These are phyloP conservation scores for Apamea monoglypha DNA, from an alignment of 2,888 invertebrate genomes.

Conservation along the genomic window DNA sequence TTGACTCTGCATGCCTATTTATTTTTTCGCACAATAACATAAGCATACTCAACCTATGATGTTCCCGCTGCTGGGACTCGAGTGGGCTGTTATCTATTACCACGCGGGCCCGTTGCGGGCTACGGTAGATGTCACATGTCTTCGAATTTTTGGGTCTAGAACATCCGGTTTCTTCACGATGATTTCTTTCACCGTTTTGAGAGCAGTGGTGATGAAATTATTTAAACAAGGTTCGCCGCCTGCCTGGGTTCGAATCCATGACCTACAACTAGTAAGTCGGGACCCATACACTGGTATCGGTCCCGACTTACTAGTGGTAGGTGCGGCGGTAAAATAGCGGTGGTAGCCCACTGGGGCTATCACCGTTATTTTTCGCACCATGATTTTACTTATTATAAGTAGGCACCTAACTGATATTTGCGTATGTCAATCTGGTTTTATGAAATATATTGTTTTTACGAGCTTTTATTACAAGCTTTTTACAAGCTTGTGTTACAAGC, in stretches of 20 bases:
- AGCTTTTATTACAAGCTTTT: too few species aligned
- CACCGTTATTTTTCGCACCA: background rate
- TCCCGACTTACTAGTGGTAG: too few species aligned
- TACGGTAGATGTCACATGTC: background rate
- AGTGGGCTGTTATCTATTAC: background rate
- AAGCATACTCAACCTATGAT: background rate
- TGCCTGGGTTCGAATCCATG: background rate
- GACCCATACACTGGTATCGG: too few species aligned
- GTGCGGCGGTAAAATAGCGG: too few species aligned
- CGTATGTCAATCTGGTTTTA: background rate
- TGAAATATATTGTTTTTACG: background rate
- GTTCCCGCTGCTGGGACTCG: background rate
- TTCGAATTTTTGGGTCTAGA: background rate
- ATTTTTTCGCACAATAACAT: background rate
- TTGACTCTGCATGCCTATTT: slow-evolving; percentile 11
- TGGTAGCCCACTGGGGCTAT: too few species aligned
- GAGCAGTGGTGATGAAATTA: background rate
- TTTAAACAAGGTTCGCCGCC: background rate
- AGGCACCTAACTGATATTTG: background rate
- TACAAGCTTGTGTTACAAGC: too few species aligned
- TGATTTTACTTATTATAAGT: background rate
- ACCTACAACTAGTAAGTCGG: background rate
- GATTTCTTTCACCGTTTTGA: background rate
- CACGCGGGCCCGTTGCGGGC: background rate
- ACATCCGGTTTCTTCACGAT: background rate